Evolutionary conservation across 2,113 vertebrate species (phyloP), one percentile per base, ranked within the genome.

Genomic region (Pelvicachromis taeniatus): DNA sequence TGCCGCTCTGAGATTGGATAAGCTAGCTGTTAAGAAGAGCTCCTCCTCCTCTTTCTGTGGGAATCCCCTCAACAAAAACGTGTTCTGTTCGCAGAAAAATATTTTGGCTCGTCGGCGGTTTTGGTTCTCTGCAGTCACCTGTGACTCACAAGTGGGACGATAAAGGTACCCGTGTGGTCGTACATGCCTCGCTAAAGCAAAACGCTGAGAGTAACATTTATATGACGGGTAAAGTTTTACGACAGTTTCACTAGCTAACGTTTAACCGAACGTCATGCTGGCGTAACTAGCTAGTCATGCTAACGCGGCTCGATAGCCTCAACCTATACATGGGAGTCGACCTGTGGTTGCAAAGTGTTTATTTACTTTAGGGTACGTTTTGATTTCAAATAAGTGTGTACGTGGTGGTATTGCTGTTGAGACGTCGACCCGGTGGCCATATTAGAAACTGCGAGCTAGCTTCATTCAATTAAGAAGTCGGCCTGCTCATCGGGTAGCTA

Each of bases 1-100:
- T 59, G 4, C 35, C 13, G 54, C 26, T 33, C 79, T 73, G 29
- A 88, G 93, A 92, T 93, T 93, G 92, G 93, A 6, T 19, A 1
- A 3, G 16, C 3, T 31, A 7, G 26, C 16, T 2, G 2, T 40
- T 77, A 83, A 78, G 58, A 75, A 3, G 0, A 0, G 26, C 3
- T 2, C 7, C 1, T 48, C 88, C 61, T 40, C 42, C 40, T 33
- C 31, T 14, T 7, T 17, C 14, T 7, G 6, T 79, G 92, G 91
- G 73, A 93, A 82, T 90, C 89, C 91, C 92, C 93, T 3, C 7
- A 3, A 40, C 13, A 5, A 38, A 85, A 94, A 33, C 91, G 92
- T 92, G 91, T 33, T 92, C 14, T 1, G 1, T 14, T 1, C 2
- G 10, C 6, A 63, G 33, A 75, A 88, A 78, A 93, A 92, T 85